Conservation (phyloP, 1,140 invertebrate species). For the Limonius californicus region DNA sequence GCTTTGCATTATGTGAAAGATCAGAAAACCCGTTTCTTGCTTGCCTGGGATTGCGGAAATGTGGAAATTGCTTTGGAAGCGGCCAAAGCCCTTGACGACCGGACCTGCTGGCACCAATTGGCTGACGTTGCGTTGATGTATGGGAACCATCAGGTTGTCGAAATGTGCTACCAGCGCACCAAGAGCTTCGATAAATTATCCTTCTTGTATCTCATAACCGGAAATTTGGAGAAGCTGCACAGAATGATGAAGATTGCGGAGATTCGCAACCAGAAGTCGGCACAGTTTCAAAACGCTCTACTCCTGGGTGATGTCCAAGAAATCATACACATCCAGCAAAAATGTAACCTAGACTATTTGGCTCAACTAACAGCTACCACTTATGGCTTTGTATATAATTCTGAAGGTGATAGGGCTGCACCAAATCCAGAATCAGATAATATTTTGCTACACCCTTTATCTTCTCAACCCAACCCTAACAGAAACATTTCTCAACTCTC, state of each 20-base stretch:
- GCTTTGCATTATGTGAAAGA: constrained; percentile 99
- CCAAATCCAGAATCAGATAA: constrained; percentile 80
- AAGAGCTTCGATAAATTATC: constrained; percentile 99
- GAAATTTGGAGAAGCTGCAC: constrained; percentile 94
- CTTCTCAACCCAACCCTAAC: constrained; percentile 70
- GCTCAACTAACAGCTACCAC: constrained; percentile 94
- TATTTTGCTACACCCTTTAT: constrained; percentile 64
- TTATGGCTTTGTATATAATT: constrained; percentile 81
- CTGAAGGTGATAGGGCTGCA: constrained; percentile 49
- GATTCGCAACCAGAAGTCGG: constrained; percentile 91
- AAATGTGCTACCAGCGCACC: constrained; percentile 99
- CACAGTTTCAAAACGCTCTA: constrained; percentile 94
- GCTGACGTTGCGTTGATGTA: constrained; percentile 91
- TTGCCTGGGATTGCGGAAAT: constrained; percentile 97
- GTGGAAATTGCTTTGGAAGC: constrained; percentile 94
- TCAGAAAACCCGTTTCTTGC: constrained; percentile 93
- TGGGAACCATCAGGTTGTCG: constrained; percentile 95
- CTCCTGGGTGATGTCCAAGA: constrained; percentile 90
- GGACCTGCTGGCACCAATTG: constrained; percentile 93
- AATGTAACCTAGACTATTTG: constrained; percentile 67
- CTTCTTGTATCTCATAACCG: constrained; percentile 97
- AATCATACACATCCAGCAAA: constrained; percentile 85
- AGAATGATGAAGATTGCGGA: constrained; percentile 99
- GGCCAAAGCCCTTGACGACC: constrained; percentile 90
- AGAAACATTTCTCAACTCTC: too few species aligned